Conservation (phyloP, 2,797 vertebrate genomes). For the Sebastes diploproa region DNA sequence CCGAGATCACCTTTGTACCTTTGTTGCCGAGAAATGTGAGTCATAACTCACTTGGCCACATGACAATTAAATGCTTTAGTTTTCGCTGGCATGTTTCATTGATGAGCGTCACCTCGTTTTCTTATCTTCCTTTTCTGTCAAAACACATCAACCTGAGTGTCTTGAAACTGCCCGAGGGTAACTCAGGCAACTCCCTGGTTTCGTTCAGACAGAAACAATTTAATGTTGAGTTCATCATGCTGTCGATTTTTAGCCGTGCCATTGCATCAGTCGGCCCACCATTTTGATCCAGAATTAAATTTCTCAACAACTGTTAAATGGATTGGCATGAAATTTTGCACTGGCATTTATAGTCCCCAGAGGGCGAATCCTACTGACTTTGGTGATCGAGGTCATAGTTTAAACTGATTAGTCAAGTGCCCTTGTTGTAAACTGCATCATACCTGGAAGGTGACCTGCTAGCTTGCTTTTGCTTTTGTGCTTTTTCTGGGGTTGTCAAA, state of each 20-base stretch:
- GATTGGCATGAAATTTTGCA: background rate
- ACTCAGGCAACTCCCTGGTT: no score
- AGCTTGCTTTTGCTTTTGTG: no score
- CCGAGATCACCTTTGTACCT: background rate
- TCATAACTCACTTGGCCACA: background rate
- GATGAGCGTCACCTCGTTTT: background rate
- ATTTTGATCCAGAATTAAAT: background rate
- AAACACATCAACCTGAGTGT: background rate
- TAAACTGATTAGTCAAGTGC: no score
- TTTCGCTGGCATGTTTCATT: background rate
- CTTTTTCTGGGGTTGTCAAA: no score
- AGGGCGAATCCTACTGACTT: no score
- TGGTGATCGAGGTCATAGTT: no score
- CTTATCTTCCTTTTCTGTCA: background rate
- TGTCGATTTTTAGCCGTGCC: background rate
- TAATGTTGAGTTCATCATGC: background rate
- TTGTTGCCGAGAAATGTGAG: background rate
- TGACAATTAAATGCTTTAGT: background rate
- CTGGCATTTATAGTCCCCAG: background rate
- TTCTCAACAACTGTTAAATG: background rate
- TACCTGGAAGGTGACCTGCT: no score
- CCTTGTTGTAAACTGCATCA: no score
- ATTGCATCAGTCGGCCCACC: no score
- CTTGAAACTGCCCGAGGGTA: no score
- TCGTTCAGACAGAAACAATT: no score